Evolutionary conservation across 2,113 vertebrate species (phyloP), one percentile per base, ranked within the genome.

Genomic region (Aptenodytes forsteri): DNA sequence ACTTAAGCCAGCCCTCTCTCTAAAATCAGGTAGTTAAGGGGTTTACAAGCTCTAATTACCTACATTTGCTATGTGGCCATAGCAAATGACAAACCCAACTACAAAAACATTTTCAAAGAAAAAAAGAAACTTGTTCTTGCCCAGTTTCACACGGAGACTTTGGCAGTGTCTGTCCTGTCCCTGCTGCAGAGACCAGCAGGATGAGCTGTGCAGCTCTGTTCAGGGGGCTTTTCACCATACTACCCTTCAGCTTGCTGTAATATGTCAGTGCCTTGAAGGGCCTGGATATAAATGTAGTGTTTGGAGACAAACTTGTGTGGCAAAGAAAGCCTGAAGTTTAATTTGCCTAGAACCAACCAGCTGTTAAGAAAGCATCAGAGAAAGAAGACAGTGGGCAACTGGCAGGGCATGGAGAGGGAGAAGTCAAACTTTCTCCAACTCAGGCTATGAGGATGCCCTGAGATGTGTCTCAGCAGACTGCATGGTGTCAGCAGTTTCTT

Each of bases 91-190:
- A 56, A 50, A 85, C 13, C 9, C 16, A 40, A 13, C 42, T 21
- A 14, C 13, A 49, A 59, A 55, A 40, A n/a, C 9, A 11, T 15
- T 79, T 64, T n/a, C 18, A 59, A 27, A 65, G 56, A 30, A 22
- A 27, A 20, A 40, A 38, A 40, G 10, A 22, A 55, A 36, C 46
- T 40, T 26, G 49, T 50, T 71, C 16, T 62, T 34, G 32, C n/a
- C 46, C 2, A 1, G 27, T n/a, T 49, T 42, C 15, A 21, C 36
- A 6, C 5, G 1, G 32, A 40, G 40, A 2, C 34, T n/a, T 29
- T 18, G 25, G 30, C 27, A 16, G 64, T 9, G 64, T 30, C 55
- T 56, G 13, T 44, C 23, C 32, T 32, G 32, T 20, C 32, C 50
- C 16, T 50, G 71, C 46, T n/a, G 54, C 2, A 0, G 36, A 16